phyloP scores from a whole-genome alignment of 2,797 vertebrate genomes.

The Remorina albescens region DNA sequence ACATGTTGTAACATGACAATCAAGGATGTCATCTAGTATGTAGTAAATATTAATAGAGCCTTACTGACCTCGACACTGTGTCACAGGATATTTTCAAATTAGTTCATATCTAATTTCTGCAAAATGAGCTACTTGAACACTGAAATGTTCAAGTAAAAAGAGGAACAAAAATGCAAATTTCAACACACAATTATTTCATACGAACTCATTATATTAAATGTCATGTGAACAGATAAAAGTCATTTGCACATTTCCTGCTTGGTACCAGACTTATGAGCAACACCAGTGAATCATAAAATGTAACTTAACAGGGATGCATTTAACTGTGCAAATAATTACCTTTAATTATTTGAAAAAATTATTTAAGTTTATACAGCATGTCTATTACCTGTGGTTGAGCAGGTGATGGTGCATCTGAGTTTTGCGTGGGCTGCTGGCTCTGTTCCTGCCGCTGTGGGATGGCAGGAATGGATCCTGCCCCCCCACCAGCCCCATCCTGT shows the following conservation, averaged over 20 bases:
- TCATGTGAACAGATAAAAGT: neutral
- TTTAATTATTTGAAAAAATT: neutral
- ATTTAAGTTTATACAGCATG: neutral
- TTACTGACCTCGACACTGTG: neutral
- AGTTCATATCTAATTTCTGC: neutral
- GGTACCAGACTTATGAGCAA: neutral
- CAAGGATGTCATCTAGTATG: too few species aligned
- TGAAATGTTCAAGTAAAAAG: conserved; percentile 11
- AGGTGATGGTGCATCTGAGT: conserved; percentile 93
- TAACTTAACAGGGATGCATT: too few species aligned
- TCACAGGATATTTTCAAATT: neutral
- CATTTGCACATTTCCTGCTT: too few species aligned
- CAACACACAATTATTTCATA: neutral
- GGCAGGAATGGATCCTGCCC: conserved; percentile 88
- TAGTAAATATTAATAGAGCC: too few species aligned
- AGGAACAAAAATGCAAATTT: too few species aligned
- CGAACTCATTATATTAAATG: neutral
- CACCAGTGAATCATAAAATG: neutral
- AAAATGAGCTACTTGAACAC: conserved; percentile 1
- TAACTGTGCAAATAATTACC: neutral
- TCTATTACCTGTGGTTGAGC: conserved; percentile 93
- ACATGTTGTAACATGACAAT: neutral
- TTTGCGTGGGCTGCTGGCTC: conserved; percentile 89
- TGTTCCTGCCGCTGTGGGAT: conserved; percentile 91
- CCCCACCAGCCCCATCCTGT: conserved; percentile 85